Evolutionary conservation across 2,888 invertebrate genomes (phyloP).

Genomic region (Schrankia costaestrigalis): DNA sequence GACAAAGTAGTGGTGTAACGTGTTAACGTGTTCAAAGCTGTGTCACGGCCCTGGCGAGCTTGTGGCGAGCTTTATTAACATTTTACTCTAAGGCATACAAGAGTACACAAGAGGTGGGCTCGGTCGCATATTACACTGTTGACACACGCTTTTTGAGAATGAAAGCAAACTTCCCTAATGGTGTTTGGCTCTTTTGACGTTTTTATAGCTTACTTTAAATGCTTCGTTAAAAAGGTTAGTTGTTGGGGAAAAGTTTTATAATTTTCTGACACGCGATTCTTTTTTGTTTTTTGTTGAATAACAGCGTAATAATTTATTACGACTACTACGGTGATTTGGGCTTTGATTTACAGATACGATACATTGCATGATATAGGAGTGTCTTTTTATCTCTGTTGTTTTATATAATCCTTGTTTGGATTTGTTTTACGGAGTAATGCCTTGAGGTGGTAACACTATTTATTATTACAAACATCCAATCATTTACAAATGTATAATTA

Average conservation of each 20-base stretch:
- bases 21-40: slow-evolving; percentile 18
- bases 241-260: slow-evolving; percentile 1
- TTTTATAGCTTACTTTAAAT: slow-evolving; percentile 5
- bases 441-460: too few species aligned
- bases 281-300: too few species aligned
- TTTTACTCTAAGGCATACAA: slow-evolving; percentile 14
- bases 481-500: too few species aligned
- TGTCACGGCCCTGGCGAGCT: slow-evolving; percentile 15
- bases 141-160: slow-evolving; percentile 14
- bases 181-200: slow-evolving; percentile 5
- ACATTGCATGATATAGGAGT: too few species aligned
- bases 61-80: slow-evolving; percentile 25
- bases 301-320: too few species aligned
- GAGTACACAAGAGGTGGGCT: background rate
- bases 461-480: too few species aligned
- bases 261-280: too few species aligned
- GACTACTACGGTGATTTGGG: too few species aligned
- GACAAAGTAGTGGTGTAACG: slow-evolving; percentile 2
- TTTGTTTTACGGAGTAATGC: too few species aligned
- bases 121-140: slow-evolving; percentile 13
- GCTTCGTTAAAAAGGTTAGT: slow-evolving; percentile 4
- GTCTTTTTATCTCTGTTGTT: too few species aligned
- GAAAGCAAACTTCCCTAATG: slow-evolving; percentile 8
- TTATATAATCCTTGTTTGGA: too few species aligned
- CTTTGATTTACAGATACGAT: too few species aligned